Percentiles rank a stretch among this genome's conserved stretches.
Evolutionary conservation across 2,113 vertebrate species (phyloP).

Genomic region (Cryptomyrus ogoouensis): DNA sequence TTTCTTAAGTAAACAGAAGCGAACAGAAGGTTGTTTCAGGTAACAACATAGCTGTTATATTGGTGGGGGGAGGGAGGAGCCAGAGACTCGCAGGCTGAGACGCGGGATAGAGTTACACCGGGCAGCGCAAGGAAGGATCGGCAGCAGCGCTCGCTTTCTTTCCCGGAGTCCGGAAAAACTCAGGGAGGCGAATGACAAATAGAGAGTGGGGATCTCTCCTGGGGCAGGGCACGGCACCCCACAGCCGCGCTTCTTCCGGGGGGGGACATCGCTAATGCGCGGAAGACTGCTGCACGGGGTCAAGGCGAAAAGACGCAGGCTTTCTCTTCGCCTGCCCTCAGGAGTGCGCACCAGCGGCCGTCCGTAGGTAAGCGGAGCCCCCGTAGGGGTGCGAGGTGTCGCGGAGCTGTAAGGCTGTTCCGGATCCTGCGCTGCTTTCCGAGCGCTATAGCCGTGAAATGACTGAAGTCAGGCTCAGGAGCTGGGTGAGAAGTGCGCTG

Average conservation of each 20-base stretch:
- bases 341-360: not conserved
- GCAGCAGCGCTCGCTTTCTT: not conserved
- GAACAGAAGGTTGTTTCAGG: slow-evolving; percentile 14
- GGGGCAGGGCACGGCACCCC: not conserved
- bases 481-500: not conserved
- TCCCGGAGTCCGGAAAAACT: slow-evolving; percentile 15
- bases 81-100: not conserved
- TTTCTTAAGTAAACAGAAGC: slow-evolving; percentile 12
- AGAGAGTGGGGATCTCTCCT: slow-evolving; percentile 14
- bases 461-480: not conserved
- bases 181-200: slow-evolving; percentile 4
- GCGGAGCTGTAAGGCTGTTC: not conserved
- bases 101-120: slow-evolving; percentile 18
- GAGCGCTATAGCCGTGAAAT: not conserved
- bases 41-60: slow-evolving; percentile 22
- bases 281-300: not conserved
- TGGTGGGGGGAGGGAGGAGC: slow-evolving; percentile 17
- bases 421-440: not conserved
- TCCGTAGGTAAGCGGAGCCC: not conserved
- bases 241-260: not conserved
- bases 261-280: not conserved
- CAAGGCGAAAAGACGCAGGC: not conserved
- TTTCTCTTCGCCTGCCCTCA: not conserved
- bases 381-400: not conserved
- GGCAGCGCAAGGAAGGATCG: not conserved